phyloP scores from a whole-genome alignment of 2,888 invertebrate species.

The Oligia fasciuncula region DNA sequence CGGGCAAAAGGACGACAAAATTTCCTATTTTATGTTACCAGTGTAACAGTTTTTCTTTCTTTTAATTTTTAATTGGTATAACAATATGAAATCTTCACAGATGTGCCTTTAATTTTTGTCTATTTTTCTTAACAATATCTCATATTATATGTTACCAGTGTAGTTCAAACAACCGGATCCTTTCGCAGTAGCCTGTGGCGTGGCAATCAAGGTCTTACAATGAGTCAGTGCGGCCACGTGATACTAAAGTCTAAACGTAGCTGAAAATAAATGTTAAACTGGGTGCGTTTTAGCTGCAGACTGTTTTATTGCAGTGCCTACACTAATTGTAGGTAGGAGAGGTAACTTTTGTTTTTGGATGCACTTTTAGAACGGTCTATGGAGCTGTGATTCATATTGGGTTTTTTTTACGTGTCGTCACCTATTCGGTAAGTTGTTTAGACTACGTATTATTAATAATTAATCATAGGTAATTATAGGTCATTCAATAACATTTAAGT shows the following conservation, averaged over 20 bases:
- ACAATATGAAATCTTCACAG: background rate
- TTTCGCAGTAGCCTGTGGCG: slow-evolving; percentile 34
- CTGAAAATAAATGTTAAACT: slow-evolving; percentile 37
- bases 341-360: slow-evolving; percentile 8
- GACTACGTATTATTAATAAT: background rate
- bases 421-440: background rate
- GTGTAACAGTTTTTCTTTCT: background rate
- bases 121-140: background rate
- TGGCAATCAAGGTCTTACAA: slow-evolving; percentile 62
- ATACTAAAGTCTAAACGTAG: slow-evolving; percentile 17
- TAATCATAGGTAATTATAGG: background rate
- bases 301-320: slow-evolving; percentile 28
- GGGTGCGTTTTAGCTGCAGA: slow-evolving; percentile 32
- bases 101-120: background rate
- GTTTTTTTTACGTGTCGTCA: background rate
- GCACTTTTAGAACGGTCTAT: background rate
- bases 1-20: background rate
- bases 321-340: slow-evolving; percentile 5
- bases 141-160: background rate
- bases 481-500: background rate
- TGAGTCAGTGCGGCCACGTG: slow-evolving; percentile 47
- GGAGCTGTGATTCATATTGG: background rate
- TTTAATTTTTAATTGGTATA: background rate
- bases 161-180: slow-evolving; percentile 35
- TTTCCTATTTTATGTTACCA: slow-evolving; percentile 3